These are phyloP conservation scores for Coecobrya sp. DNA, from an alignment of 2,888 invertebrate genomes.

Conservation along the genomic window DNA sequence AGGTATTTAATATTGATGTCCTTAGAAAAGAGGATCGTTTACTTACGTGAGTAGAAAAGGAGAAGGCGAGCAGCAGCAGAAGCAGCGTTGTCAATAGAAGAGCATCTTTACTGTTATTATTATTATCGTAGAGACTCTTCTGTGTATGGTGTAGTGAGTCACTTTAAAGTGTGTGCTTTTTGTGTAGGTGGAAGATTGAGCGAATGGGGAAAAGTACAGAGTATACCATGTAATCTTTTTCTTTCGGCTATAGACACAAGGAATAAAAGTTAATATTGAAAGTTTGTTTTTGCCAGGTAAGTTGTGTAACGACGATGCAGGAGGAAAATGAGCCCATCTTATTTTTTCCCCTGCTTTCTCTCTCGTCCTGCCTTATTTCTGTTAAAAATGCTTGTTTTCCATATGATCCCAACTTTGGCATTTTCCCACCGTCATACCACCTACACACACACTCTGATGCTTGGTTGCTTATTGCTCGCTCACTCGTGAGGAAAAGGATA, in stretches of 20 bases:
- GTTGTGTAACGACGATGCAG: background rate
- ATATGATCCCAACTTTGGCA: background rate
- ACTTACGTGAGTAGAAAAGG: background rate
- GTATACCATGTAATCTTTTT: background rate
- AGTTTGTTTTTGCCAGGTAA: background rate
- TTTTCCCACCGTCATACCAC: background rate
- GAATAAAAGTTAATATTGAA: background rate
- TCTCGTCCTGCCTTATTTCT: background rate
- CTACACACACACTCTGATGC: background rate
- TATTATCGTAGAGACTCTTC: background rate
- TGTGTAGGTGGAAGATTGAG: constrained; percentile 49
- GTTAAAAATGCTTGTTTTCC: background rate
- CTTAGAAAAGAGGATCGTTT: background rate
- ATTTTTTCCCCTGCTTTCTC: background rate
- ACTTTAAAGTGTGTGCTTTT: background rate
- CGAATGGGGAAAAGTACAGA: too few species aligned
- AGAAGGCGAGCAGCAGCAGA: background rate
- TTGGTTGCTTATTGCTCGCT: background rate
- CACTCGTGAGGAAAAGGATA: constrained; percentile 14
- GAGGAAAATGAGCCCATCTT: background rate
- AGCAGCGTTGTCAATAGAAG: background rate
- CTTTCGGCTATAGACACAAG: background rate
- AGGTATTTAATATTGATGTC: background rate
- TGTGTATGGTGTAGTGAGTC: background rate
- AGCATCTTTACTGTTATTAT: background rate